These are phyloP conservation scores for Pardosa pseudoannulata DNA, from an alignment of 2,888 invertebrate species.

Conservation along the genomic window DNA sequence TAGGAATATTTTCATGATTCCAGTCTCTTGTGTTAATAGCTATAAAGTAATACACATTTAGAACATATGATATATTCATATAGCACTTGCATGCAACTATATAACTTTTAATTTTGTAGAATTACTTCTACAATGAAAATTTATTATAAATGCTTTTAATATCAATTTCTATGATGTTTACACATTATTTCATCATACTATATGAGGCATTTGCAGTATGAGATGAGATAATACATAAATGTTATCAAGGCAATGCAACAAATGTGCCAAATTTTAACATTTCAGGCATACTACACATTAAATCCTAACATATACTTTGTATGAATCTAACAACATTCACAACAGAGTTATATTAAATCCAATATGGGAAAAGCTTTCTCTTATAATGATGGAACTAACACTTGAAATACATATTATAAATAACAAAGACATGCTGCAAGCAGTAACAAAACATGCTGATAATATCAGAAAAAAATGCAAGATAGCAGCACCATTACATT, in stretches of 20 bases:
- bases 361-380: constrained; percentile 65
- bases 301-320: constrained; percentile 61
- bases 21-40: constrained; percentile 21
- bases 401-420: neutral
- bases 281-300: constrained; percentile 70
- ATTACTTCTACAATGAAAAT: constrained; percentile 55
- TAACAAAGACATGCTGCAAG: constrained; percentile 1
- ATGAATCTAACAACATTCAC: constrained; percentile 68
- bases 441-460: neutral
- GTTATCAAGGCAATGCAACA: constrained; percentile 70
- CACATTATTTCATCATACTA: constrained; percentile 56
- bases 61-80: constrained; percentile 52
- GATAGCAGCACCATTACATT: constrained; percentile 60
- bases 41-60: constrained; percentile 63
- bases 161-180: constrained; percentile 61
- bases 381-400: neutral
- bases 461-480: neutral
- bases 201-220: constrained; percentile 67
- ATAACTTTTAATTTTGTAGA: constrained; percentile 54
- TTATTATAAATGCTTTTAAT: constrained; percentile 62
- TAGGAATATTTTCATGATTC: constrained; percentile 13
- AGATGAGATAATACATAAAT: constrained; percentile 66
- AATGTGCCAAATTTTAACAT: constrained; percentile 64
- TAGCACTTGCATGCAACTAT: constrained; percentile 65
- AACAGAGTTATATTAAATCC: constrained; percentile 67